phyloP scores from a whole-genome alignment of 2,888 invertebrate genomes.

The Oscheius onirici region DNA sequence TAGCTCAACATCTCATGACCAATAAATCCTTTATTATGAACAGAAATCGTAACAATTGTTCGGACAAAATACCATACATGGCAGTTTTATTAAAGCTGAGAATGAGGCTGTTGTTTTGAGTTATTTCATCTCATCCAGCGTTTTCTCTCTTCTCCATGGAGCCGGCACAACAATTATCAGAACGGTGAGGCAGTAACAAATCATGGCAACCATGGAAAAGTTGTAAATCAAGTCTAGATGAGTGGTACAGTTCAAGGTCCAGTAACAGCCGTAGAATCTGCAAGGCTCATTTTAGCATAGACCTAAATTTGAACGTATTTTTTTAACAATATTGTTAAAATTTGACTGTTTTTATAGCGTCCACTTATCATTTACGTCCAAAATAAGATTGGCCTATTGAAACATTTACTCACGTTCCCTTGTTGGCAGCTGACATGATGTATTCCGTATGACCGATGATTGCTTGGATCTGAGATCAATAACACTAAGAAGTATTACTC shows the following conservation, averaged over 20 bases:
- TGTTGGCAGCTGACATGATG: neutral
- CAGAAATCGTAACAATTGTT: constrained; percentile 1
- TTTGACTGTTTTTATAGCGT: too few relatives aligned
- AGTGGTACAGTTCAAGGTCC: constrained; percentile 43
- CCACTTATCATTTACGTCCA: too few relatives aligned
- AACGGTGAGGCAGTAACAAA: constrained; percentile 57
- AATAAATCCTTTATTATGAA: constrained; percentile 24
- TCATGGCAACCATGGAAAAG: constrained; percentile 52
- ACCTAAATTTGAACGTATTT: too few relatives aligned
- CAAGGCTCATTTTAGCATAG: too few relatives aligned
- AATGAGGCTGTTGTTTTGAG: neutral
- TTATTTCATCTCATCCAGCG: constrained; percentile 60
- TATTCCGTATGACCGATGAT: constrained; percentile 40
- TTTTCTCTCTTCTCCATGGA: constrained; percentile 59
- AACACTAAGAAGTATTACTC: too few relatives aligned
- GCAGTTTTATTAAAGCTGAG: constrained; percentile 19
- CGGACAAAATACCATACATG: constrained; percentile 19
- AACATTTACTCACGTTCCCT: constrained; percentile 8
- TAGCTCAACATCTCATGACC: constrained; percentile 11
- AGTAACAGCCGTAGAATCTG: constrained; percentile 45
- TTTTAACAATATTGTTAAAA: too few relatives aligned
- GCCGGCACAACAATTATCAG: constrained; percentile 50
- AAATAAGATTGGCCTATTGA: too few relatives aligned
- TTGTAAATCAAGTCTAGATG: constrained; percentile 53
- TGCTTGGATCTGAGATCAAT: constrained; percentile 33